Conservation (phyloP, 1,140 invertebrate genomes). For the Apis mellifera region DNA sequence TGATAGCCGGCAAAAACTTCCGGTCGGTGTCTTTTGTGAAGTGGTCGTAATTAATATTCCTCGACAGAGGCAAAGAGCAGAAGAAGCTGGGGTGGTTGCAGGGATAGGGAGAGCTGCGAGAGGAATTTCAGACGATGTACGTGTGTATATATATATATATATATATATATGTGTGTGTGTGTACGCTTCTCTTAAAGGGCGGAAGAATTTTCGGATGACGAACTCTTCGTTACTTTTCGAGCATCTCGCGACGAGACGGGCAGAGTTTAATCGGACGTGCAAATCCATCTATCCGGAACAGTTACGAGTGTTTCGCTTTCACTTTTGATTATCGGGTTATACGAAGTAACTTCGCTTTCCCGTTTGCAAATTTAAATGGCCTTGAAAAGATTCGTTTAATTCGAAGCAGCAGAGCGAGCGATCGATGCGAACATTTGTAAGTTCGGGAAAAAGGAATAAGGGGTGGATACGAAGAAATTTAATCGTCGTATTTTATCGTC, state of each 20-base stretch:
- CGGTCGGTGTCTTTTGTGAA: constrained; percentile 68
- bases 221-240: constrained; percentile 42
- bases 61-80: constrained; percentile 52
- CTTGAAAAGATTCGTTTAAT: background rate
- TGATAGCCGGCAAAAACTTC: constrained; percentile 73
- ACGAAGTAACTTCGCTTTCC: constrained; percentile 6
- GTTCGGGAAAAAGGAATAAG: too few relatives aligned
- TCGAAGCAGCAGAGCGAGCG: background rate
- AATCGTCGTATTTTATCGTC: too few relatives aligned
- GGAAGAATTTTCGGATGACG: constrained; percentile 60
- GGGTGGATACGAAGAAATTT: too few relatives aligned
- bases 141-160: too few relatives aligned
- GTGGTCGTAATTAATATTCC: constrained; percentile 73
- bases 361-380: background rate
- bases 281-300: constrained; percentile 46
- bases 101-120: background rate
- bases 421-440: background rate
- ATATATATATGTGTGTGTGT: too few relatives aligned
- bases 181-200: constrained; percentile 36
- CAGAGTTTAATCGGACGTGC: constrained; percentile 41
- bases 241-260: constrained; percentile 18
- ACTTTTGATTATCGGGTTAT: constrained; percentile 21
- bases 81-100: background rate
- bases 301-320: constrained; percentile 25
- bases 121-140: constrained; percentile 33